phyloP scores from a whole-genome alignment of 2,113 vertebrate genomes.

The Pholis gunnellus region DNA sequence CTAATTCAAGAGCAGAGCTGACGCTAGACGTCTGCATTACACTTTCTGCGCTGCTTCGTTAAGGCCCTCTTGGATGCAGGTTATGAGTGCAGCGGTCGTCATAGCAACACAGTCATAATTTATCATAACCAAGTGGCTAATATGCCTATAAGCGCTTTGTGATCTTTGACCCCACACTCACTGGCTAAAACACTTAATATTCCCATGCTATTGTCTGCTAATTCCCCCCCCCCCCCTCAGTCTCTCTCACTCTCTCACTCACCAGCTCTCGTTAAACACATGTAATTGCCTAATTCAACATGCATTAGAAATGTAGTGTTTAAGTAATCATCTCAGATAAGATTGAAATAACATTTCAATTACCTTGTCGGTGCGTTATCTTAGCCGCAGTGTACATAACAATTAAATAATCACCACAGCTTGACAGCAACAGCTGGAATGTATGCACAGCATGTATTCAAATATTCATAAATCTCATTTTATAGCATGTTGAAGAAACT shows the following conservation, averaged over 20 bases:
- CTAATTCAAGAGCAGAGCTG: constrained; percentile 14
- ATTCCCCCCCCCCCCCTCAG: constrained; percentile 42
- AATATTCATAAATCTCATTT: constrained; percentile 55
- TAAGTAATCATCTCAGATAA: constrained; percentile 81
- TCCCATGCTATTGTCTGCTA: constrained; percentile 75
- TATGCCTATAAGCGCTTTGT: constrained; percentile 80
- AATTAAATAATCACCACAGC: constrained; percentile 75
- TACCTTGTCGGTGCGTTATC: constrained; percentile 70
- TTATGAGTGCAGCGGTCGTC: constrained; percentile 56
- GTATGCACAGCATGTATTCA: constrained; percentile 33
- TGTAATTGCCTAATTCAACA: constrained; percentile 84
- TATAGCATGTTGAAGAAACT: constrained; percentile 22
- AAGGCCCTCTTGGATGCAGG: constrained; percentile 38
- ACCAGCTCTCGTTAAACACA: constrained; percentile 74
- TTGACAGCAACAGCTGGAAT: constrained; percentile 72
- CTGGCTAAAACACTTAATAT: constrained; percentile 80
- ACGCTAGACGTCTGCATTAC: constrained; percentile 31
- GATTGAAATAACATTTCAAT: constrained; percentile 82
- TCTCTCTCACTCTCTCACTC: constrained; percentile 40
- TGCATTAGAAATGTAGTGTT: constrained; percentile 82
- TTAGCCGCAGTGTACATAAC: constrained; percentile 75
- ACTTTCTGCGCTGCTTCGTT: constrained; percentile 46
- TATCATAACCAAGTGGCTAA: constrained; percentile 84
- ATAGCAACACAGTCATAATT: constrained; percentile 81
- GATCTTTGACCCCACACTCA: constrained; percentile 79